Percentiles rank a stretch among this genome's conserved stretches.
Conservation (phyloP, 2,113 vertebrate genomes). For the Oriolus oriolus region DNA sequence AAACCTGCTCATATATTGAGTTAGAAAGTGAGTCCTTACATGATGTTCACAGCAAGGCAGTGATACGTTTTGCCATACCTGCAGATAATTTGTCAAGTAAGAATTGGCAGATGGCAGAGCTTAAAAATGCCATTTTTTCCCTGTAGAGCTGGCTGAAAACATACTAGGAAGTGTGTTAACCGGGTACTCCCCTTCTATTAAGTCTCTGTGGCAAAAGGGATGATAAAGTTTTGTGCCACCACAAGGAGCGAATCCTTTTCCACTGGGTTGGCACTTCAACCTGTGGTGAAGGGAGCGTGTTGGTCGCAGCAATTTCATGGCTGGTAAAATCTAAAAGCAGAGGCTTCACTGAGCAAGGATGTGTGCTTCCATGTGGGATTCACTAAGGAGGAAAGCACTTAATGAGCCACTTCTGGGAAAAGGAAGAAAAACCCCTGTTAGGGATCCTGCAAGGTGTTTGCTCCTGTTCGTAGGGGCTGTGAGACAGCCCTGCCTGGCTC, state of each 20-base stretch:
- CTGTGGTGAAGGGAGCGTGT: not conserved
- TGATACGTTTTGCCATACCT: not conserved
- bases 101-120: not conserved
- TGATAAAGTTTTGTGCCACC: not conserved
- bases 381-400: not conserved
- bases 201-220: not conserved
- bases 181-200: not conserved
- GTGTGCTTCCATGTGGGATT: not conserved
- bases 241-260: not conserved
- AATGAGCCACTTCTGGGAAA: not conserved
- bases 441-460: not conserved
- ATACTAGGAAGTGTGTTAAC: not conserved
- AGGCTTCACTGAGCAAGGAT: not conserved
- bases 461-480: rapidly evolving
- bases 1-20: not conserved
- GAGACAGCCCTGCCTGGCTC: not conserved
- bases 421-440: not conserved
- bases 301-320: not conserved
- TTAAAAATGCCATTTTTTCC: not conserved
- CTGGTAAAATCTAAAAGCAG: not conserved
- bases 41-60: not conserved
- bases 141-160: not conserved
- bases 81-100: not conserved
- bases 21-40: not conserved
- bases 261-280: not conserved